phyloP scores from a whole-genome alignment of 2,113 vertebrate genomes.

The Tapirus terrestris region DNA sequence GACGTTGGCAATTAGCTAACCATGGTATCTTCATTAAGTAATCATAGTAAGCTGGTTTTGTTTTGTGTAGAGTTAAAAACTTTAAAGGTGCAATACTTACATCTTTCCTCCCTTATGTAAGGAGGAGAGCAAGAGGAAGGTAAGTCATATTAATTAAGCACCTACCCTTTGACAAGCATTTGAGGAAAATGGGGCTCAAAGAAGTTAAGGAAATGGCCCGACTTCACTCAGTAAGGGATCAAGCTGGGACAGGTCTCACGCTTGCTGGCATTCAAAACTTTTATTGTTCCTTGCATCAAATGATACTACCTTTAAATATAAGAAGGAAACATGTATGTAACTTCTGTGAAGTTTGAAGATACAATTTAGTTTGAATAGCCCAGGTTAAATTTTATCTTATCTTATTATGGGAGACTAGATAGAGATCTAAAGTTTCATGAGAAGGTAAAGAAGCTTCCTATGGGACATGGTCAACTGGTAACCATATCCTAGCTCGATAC shows the following conservation, averaged over 20 bases:
- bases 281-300: conserved; percentile 23
- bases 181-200: background rate
- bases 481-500: background rate
- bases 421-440: background rate
- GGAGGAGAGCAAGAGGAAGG: background rate
- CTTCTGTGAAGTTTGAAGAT: background rate
- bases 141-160: background rate
- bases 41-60: background rate
- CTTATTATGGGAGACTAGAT: background rate
- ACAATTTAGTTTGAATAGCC: background rate
- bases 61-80: background rate
- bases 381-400: background rate
- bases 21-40: background rate
- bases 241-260: background rate
- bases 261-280: background rate
- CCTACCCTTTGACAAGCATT: background rate
- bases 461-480: background rate
- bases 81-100: background rate
- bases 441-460: background rate
- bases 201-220: background rate
- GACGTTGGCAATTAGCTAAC: background rate
- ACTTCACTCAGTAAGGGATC: background rate
- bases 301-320: background rate
- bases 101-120: background rate
- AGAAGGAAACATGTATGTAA: background rate